Base-by-base conservation (phyloP, 2,888 invertebrate species). In the Aphidoletes aphidimyza region DNA sequence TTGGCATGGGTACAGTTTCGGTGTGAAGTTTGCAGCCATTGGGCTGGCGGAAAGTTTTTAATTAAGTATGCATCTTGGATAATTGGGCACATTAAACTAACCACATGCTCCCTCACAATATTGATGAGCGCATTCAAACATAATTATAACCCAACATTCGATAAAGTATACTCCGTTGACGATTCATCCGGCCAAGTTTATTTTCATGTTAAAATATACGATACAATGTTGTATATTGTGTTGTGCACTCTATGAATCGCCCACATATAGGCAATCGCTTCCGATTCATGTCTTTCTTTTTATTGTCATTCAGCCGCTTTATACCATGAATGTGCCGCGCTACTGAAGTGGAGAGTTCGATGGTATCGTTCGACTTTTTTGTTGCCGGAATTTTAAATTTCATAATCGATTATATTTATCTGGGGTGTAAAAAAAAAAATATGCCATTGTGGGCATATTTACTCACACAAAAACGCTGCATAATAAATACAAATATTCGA, bases 11-110 rank as follows among this genome's bases (percentile, higher is more conserved):
- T 19, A 54, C 54, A 54, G n/a, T 54, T 54, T 17, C 14, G 17
- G 26, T 22, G 26, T 26, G 54, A 54, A 54, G 54, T 54, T 54
- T 54, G 17, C 22, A 54, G 22, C 47, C 54, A 54, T 11, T 54
- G 8, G 54, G 26, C 54, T 54, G 26, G 2, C 26, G 30, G 14
- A 69, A 69, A 69, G 30, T 69, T 69, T 69, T 30, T 69, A 69
- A 69, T 69, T 34, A 69, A 30, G 69, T 30, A 69, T 69, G 69
- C 69, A 69, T 69, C 69, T 69, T 69, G 34, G 54, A 30, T 69
- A 69, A 69, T 69, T 69, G 69, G 54, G 26, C 22, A 54, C 26
- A 54, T 47, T 47, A 47, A 47, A 47, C 47, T 47, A 47, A 47
- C 47, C 54, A 54, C 54, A 54, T 54, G 54, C 54, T 69, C 69